Base-by-base conservation (phyloP, 64 coral and sea anemone genomes). In the Stichodactyla helianthus region DNA sequence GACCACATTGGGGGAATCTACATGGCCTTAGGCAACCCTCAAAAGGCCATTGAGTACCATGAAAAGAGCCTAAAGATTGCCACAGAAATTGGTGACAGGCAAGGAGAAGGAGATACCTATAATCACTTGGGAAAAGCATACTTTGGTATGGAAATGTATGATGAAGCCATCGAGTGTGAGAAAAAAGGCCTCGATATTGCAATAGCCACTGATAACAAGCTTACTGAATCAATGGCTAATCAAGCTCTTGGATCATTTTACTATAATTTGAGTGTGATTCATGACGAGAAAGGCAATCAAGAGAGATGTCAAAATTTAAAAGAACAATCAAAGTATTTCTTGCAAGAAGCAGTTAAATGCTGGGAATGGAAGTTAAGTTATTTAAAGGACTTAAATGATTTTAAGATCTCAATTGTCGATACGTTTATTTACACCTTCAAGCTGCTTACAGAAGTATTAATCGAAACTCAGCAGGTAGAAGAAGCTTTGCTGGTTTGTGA, bases 331-430 rank as follows among this genome's bases (percentile, higher is more conserved):
- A 11, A 51, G 52, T 14, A 86, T 17, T n/a, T 51, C 60, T 71
- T 86, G 2, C 54, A 86, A 52, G 50, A 86, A 16, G 44, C 60
- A 25, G 0, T 86, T 18, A 50, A 53, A 52, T 86, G 62, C 22
- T 71, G 6, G 11, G 85, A 86, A 15, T 70, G 0, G 60, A 4
- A 28, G 63, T 53, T 86, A 6, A 19, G 18, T 53, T 6, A 67
- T 86, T 86, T 86, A 71, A 44, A 20, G 20, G 85, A 65, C 18
- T 16, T 65, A 14, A 61, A 86, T 10, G 56, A 86, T 0, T 71
- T 86, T 35, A 86, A 86, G 85, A 54, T 86, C 10, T 86, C 85
- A 0, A 70, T 86, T 86, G 26, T 86, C 35, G 85, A 86, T 26
- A 86, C 10, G 6, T 86, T 76, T 18, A 23, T 86, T 20, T 5